Conservation (phyloP, 2,888 invertebrate species). For the Drosophila mayaguana region DNA sequence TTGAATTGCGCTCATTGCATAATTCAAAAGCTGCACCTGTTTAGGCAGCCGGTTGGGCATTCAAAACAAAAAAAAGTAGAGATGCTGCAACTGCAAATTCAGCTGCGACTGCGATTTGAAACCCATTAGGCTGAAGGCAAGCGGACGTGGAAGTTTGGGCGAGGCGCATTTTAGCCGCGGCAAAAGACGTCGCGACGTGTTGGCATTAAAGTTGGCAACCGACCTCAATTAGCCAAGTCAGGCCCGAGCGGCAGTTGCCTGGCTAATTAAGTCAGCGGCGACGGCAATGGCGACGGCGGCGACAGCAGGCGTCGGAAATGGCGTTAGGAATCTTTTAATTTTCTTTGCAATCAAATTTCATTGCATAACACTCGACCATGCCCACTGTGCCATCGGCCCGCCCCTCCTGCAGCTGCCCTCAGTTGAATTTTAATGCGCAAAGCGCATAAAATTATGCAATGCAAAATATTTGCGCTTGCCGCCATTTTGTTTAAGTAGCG, state of each 20-base stretch:
- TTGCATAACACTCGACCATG: constrained; percentile 36
- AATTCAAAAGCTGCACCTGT: constrained; percentile 42
- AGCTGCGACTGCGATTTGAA: constrained; percentile 25
- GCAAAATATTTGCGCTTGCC: constrained; percentile 62
- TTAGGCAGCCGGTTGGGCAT: constrained; percentile 19
- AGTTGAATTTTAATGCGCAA: constrained; percentile 55
- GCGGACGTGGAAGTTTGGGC: constrained; percentile 1
- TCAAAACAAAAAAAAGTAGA: too few species aligned
- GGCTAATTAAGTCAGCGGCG: constrained; percentile 74
- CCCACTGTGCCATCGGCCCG: too few species aligned
- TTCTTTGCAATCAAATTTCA: constrained; percentile 72
- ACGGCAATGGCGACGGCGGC: constrained; percentile 8
- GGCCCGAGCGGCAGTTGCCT: constrained; percentile 24
- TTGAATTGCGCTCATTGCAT: constrained; percentile 22
- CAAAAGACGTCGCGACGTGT: constrained; percentile 51
- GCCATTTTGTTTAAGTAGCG: constrained; percentile 62
- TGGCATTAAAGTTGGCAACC: constrained; percentile 58
- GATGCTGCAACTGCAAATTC: neutral
- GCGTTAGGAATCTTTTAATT: constrained; percentile 58
- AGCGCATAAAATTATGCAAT: constrained; percentile 68
- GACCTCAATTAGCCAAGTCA: constrained; percentile 64
- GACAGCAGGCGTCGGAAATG: constrained; percentile 63
- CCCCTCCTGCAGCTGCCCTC: neutral
- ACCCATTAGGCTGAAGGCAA: constrained; percentile 56
- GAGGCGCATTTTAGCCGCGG: constrained; percentile 50